A percentile compares a stretch with the other conserved stretches of the same genome.
Conservation (phyloP, 2,888 invertebrate species). For the Vesta saturnalis region DNA sequence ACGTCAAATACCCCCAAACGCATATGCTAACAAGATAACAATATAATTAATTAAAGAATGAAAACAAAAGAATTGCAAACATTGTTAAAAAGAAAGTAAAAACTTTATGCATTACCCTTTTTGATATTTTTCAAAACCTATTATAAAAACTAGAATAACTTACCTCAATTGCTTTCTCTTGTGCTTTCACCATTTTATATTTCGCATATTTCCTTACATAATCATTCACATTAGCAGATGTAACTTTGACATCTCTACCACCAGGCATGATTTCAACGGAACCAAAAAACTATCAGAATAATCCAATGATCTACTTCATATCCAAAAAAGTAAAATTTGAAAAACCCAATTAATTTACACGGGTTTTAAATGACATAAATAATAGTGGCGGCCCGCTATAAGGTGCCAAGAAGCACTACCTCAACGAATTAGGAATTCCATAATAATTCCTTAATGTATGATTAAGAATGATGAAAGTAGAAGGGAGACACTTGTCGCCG, state of each 20-base stretch:
- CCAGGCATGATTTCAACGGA: constrained; percentile 88
- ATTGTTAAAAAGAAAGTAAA: neutral
- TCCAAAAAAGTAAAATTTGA: no score
- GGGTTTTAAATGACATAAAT: no score
- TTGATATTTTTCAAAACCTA: neutral
- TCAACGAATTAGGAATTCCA: no score
- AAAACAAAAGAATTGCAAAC: neutral
- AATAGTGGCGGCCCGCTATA: no score
- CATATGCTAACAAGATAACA: constrained; percentile 73
- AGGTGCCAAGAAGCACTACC: no score
- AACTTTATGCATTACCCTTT: neutral
- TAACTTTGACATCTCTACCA: constrained; percentile 93
- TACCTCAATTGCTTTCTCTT: constrained; percentile 94
- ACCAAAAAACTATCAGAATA: constrained; percentile 63
- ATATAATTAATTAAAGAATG: neutral
- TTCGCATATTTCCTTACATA: constrained; percentile 97
- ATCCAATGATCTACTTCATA: no score
- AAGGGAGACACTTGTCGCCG: no score
- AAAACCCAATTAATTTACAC: no score
- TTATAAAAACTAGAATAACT: constrained; percentile 39
- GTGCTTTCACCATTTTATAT: constrained; percentile 91
- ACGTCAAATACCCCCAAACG: constrained; percentile 96
- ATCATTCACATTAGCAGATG: constrained; percentile 92
- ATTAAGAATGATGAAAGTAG: no score
- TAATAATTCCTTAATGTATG: no score